These are phyloP conservation scores for Phyto melanocephala DNA, from an alignment of 2,888 invertebrate species.

Conservation along the genomic window DNA sequence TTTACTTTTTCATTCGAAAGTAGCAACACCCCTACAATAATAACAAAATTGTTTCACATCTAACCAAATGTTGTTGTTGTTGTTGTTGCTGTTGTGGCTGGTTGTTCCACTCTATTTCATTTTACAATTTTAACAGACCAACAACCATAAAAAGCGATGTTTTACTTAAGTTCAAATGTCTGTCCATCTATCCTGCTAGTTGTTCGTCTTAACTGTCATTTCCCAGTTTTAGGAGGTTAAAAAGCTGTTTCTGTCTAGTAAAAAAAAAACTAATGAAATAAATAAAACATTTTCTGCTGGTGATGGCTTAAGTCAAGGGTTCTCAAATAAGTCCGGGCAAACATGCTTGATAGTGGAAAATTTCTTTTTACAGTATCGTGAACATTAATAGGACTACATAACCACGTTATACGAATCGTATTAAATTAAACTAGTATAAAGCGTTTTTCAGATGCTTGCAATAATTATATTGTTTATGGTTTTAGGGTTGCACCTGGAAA, in stretches of 20 bases:
- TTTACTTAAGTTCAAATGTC: neutral
- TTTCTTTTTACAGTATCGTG: too few relatives aligned
- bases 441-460: too few relatives aligned
- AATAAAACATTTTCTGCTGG: neutral
- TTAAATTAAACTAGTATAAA: too few relatives aligned
- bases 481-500: too few relatives aligned
- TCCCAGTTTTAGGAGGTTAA: slow-evolving; percentile 34
- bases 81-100: too few relatives aligned
- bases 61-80: too few relatives aligned
- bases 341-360: too few relatives aligned
- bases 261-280: neutral
- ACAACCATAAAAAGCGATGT: slow-evolving; percentile 4
- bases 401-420: too few relatives aligned
- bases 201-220: neutral
- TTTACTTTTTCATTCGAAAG: neutral
- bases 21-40: neutral
- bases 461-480: too few relatives aligned
- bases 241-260: slow-evolving; percentile 25
- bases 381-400: too few relatives aligned
- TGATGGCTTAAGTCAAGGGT: neutral
- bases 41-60: neutral
- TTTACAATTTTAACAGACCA: neutral
- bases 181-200: neutral
- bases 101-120: slow-evolving; percentile 4
- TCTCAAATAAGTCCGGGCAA: too few relatives aligned